phyloP scores from a whole-genome alignment of 2,113 vertebrate species.

The Percopsis transmontana region DNA sequence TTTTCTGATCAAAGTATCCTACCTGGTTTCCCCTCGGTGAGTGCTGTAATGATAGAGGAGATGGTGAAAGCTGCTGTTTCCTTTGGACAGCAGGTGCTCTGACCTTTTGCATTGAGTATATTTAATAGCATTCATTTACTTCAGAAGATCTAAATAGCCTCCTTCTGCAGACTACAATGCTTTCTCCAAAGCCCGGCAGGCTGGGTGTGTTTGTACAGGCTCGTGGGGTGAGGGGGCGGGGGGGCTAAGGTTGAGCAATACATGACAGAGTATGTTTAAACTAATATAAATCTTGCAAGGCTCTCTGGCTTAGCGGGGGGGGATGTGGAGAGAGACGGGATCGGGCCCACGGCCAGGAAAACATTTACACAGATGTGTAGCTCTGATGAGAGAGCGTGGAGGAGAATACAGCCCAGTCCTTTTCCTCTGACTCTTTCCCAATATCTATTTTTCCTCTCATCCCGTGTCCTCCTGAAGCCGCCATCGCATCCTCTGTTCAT shows the following conservation, averaged over 20 bases:
- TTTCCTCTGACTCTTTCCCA: not conserved
- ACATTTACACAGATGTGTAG: conserved; percentile 60
- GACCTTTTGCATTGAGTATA: conserved; percentile 57
- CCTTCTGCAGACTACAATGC: conserved; percentile 21
- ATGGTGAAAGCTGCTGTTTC: conserved; percentile 51
- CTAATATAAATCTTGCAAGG: conserved; percentile 39
- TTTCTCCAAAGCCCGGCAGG: conserved; percentile 19
- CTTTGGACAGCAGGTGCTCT: conserved; percentile 40
- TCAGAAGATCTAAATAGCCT: conserved; percentile 38
- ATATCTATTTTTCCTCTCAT: not conserved
- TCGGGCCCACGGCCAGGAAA: conserved; percentile 29
- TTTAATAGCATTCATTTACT: conserved; percentile 65
- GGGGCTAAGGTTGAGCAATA: conserved; percentile 17
- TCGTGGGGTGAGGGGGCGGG: not conserved
- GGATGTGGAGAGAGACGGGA: conserved; percentile 3
- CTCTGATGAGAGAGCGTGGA: conserved; percentile 23
- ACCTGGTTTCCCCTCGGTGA: not conserved
- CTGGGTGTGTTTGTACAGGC: conserved; percentile 23
- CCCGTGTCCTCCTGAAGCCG: not conserved
- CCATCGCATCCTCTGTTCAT: too few relatives aligned
- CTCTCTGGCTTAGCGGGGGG: conserved; percentile 25
- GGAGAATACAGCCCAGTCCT: conserved; percentile 2
- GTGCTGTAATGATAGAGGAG: conserved; percentile 44
- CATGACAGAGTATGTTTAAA: conserved; percentile 46
- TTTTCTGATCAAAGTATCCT: conserved; percentile 46